These are phyloP conservation scores for Sericinus montela DNA, from an alignment of 2,888 invertebrate genomes.

Conservation along the genomic window DNA sequence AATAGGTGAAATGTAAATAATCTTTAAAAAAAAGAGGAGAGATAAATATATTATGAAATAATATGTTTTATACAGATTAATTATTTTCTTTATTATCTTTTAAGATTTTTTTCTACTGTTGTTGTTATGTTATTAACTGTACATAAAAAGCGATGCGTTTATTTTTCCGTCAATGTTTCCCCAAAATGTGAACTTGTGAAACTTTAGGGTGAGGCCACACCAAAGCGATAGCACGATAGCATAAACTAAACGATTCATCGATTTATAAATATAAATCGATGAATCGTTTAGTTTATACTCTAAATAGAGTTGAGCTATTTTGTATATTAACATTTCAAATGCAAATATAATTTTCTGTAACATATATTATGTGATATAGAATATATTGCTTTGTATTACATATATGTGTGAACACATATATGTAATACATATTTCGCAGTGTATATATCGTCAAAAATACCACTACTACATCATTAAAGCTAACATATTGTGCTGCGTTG, in stretches of 20 bases:
- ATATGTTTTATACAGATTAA: neutral
- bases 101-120: slow-evolving; percentile 24
- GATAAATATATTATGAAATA: slow-evolving; percentile 5
- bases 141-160: slow-evolving; percentile 20
- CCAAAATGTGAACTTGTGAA: neutral
- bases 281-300: neutral
- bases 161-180: neutral
- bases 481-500: too few relatives aligned
- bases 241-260: neutral
- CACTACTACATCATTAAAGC: too few relatives aligned
- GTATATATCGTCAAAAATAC: too few relatives aligned
- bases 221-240: neutral
- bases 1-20: slow-evolving; percentile 17
- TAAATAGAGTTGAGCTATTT: too few relatives aligned
- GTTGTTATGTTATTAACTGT: slow-evolving; percentile 24
- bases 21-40: slow-evolving; percentile 11
- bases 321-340: too few relatives aligned
- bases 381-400: too few relatives aligned
- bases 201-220: slow-evolving; percentile 1
- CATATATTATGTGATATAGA: too few relatives aligned
- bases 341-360: too few relatives aligned
- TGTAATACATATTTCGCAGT: too few relatives aligned
- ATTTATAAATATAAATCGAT: too few relatives aligned
- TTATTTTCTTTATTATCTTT: slow-evolving; percentile 19
- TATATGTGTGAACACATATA: too few relatives aligned